These are phyloP conservation scores for Acanthurus leucopareius DNA, from an alignment of 2,797 vertebrate species.

Conservation along the genomic window DNA sequence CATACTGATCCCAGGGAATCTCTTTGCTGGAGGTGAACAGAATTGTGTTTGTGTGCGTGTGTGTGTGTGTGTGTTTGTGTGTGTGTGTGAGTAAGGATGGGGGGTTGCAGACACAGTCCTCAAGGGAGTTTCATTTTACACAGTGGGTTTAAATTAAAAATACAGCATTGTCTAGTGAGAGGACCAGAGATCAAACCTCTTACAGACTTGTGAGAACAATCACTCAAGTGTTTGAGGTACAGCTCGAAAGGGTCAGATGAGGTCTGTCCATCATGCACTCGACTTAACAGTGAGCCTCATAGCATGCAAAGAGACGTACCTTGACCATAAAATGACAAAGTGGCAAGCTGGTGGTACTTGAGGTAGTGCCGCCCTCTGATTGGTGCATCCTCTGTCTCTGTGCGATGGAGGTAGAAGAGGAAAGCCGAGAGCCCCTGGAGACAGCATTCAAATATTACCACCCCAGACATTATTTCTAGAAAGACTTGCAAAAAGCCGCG, in stretches of 20 bases:
- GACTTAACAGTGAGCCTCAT: slow-evolving; percentile 2
- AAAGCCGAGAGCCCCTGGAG: slow-evolving; percentile 79
- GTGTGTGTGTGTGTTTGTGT: slow-evolving; percentile 24
- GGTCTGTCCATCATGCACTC: not conserved
- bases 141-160: slow-evolving; percentile 64
- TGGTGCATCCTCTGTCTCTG: slow-evolving; percentile 79
- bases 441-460: slow-evolving; percentile 85
- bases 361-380: slow-evolving; percentile 64
- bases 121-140: slow-evolving; percentile 73
- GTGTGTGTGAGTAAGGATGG: slow-evolving; percentile 5
- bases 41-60: slow-evolving; percentile 26
- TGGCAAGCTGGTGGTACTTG: not conserved
- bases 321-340: slow-evolving; percentile 16
- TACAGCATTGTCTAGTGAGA: slow-evolving; percentile 62
- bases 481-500: slow-evolving; percentile 76
- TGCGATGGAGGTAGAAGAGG: slow-evolving; percentile 65
- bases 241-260: slow-evolving; percentile 10
- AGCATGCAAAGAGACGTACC: not conserved
- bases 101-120: slow-evolving; percentile 39
- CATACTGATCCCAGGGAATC: slow-evolving; percentile 37
- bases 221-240: slow-evolving; percentile 19
- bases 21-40: slow-evolving; percentile 34
- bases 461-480: slow-evolving; percentile 85
- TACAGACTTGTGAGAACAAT: slow-evolving; percentile 45
- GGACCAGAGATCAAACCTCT: slow-evolving; percentile 56